Evolutionary conservation across 1,140 invertebrate genomes (phyloP), one percentile per base, ranked within the genome.

Genomic region (Sycophila sp.): DNA sequence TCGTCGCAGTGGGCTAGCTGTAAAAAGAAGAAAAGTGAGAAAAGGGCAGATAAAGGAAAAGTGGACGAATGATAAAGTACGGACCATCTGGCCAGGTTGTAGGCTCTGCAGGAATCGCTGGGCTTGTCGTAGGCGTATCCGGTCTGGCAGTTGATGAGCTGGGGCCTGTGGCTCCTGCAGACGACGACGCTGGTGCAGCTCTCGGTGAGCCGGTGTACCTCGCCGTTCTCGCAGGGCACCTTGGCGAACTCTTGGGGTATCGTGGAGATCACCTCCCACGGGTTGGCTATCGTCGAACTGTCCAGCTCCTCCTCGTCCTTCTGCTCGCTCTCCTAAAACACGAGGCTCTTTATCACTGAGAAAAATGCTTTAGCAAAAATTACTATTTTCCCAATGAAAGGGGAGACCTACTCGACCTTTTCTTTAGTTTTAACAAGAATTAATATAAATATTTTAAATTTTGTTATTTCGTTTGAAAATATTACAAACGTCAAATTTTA

Each of bases 1-100:
- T 26, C 51, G 24, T 51, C 24, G 30, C 32, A 19, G 36, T 22
- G 34, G 17, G 26, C 51, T 70, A 70, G 69, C 69, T 70, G 30
- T 3, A 42, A 60, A 1, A 34, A 26, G 2, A 28, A 19, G 11
- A 42, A 45, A 10, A 30, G 58, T 19, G 8, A 13, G n/a, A 24
- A 24, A 49, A 26, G 47, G n/a, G 2, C 8, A 4, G 28, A 30
- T 30, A 13, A 7, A n/a, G n/a, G n/a, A 22, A n/a, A 10, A 7
- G 13, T 11, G n/a, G 5, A 49, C 5, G 4, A 11, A 55, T 17
- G 45, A 47, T 1, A 67, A 30, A 56, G 2, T 17, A 4, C 68
- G 73, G 68, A 85, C 82, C 83, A 85, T 75, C 82, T 80, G 45
- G 83, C 81, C 64, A 79, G 13, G 8, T 60, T 71, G 65, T 75